Conservation (phyloP, 2,888 invertebrate species). For the Pristionchus arcanus region DNA sequence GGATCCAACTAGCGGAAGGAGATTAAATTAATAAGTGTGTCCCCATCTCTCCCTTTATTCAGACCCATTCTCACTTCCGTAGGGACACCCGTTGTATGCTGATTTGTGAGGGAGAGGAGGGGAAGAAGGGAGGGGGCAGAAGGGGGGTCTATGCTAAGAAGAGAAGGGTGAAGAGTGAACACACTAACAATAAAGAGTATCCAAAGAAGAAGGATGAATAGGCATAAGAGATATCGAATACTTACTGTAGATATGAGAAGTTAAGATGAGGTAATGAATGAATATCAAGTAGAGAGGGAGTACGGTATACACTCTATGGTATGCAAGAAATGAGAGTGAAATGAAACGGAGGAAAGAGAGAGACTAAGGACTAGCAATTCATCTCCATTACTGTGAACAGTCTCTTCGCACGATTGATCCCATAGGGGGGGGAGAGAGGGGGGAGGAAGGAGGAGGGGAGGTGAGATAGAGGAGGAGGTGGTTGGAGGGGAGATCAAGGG, state of each 20-base stretch:
- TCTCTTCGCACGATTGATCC: conserved; percentile 31
- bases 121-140: not conserved
- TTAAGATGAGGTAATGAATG: not conserved
- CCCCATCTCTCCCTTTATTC: not conserved
- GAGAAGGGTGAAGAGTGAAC: not conserved
- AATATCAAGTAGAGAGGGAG: not conserved
- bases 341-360: conserved; percentile 34
- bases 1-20: not conserved
- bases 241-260: not conserved
- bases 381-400: conserved; percentile 45
- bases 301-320: not conserved
- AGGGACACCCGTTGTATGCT: conserved; percentile 9
- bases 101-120: conserved; percentile 17
- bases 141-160: not conserved
- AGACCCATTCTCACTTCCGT: conserved; percentile 41
- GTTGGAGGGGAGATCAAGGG: not conserved
- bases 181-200: not conserved
- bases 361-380: conserved; percentile 29
- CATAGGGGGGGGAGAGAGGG: not conserved
- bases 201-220: not conserved
- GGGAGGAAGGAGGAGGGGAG: conserved; percentile 1
- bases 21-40: conserved; percentile 16
- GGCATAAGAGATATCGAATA: not conserved
- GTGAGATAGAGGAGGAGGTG: not conserved
- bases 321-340: not conserved